Evolutionary conservation across 2,113 vertebrate genomes (phyloP).

Genomic region (Pomatorhinus ruficollis): DNA sequence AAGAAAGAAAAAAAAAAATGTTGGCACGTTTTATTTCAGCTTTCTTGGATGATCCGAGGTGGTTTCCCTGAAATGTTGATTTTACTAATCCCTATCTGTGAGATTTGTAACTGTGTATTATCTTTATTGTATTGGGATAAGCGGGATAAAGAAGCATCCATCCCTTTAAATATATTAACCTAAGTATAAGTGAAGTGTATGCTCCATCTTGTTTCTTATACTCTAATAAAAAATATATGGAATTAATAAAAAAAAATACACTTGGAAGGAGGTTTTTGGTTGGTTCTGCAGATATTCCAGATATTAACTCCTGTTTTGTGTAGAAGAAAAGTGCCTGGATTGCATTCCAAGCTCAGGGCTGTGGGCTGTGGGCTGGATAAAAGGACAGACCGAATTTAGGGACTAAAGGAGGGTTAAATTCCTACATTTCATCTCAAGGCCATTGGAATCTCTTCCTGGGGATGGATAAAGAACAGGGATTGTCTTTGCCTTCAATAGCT

Average conservation of each 20-base stretch:
- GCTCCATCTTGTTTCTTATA: constrained; percentile 33
- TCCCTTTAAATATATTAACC: constrained; percentile 21
- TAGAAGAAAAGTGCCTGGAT: not conserved
- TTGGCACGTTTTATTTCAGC: not conserved
- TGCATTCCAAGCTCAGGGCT: not conserved
- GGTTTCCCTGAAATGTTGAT: not conserved
- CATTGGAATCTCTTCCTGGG: not conserved
- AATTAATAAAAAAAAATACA: constrained; percentile 28
- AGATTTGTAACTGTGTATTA: constrained; percentile 37
- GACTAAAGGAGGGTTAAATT: not conserved
- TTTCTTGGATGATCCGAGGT: not conserved
- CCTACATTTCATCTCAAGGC: not conserved
- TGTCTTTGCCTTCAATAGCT: constrained; percentile 25
- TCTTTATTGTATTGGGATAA: constrained; percentile 10
- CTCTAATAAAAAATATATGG: constrained; percentile 10
- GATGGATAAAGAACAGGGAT: not conserved
- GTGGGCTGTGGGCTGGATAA: not conserved
- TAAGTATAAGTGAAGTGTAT: not conserved
- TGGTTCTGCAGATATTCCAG: not conserved
- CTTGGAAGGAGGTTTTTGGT: not conserved
- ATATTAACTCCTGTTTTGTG: not conserved
- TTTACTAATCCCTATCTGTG: constrained; percentile 33
- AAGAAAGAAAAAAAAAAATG: not conserved
- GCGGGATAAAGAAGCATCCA: not conserved
- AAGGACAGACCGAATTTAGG: not conserved